Evolutionary conservation across 2,113 vertebrate genomes (phyloP), one percentile per base, ranked within the genome.

Genomic region (Diadophis punctatus): DNA sequence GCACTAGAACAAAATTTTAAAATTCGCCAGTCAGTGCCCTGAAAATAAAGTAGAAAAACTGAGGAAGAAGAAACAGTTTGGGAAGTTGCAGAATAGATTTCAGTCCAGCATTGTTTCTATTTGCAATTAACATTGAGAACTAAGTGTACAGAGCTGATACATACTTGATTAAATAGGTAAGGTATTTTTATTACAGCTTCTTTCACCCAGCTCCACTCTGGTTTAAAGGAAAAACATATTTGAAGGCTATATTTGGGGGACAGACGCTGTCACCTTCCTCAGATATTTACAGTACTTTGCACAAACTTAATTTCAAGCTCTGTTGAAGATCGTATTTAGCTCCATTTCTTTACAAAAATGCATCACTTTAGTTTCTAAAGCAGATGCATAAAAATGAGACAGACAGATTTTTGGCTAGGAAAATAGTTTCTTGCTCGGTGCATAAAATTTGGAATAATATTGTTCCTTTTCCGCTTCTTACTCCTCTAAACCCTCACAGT

Each of bases 291-390:
- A 95, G 90, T 95, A 93, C 94, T 91, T 93, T 0, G 0, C 92
- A 94, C 88, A 96, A 96, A 95, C 93, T 95, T 97, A 97, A 97
- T 97, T 97, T 97, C 96, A 97, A 96, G 97, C 95, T 97, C 95
- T 85, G 91, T 39, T 97, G 96, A 95, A 96, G 94, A 95, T 16
- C 30, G 90, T 68, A 84, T 93, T 96, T 95, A 86, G 80, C 52
- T 92, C 93, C 56, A 90, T 58, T 90, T 92, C 52, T 60, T 56
- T 87, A 58, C 52, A 87, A 0, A 6, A 12, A 94, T 51, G 92
- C 94, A 92, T 93, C 93, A 93, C n/a, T 95, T 95, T 97, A 95
- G 95, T 96, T 97, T 97, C 94, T 94, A 90, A 86, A 90, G 88
- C 94, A 91, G 93, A 30, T 1, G 0, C 43, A 52, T 95, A 94